Conservation (phyloP, 2,888 invertebrate species). For the Phyllotreta striolata region DNA sequence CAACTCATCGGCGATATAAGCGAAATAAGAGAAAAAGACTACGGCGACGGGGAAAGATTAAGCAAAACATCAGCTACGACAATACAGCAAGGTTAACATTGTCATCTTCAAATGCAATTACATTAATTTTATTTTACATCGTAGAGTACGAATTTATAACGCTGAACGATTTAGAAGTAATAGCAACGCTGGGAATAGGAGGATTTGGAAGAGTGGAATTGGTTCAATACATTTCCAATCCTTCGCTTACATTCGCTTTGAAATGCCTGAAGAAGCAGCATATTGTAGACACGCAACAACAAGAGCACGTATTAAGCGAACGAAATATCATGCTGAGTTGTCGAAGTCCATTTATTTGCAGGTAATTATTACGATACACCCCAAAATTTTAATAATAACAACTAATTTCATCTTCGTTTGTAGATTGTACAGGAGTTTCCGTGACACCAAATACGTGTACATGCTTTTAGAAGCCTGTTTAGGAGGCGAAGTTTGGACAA, state of each 20-base stretch:
- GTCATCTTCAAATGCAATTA: too few species aligned
- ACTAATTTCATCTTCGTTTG: slow-evolving; percentile 38
- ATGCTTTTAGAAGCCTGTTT: slow-evolving; percentile 77
- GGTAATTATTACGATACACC: slow-evolving; percentile 59
- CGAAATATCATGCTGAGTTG: slow-evolving; percentile 74
- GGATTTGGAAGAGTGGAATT: slow-evolving; percentile 77
- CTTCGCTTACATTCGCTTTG: slow-evolving; percentile 68
- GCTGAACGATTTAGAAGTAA: slow-evolving; percentile 68
- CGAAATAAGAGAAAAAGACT: slow-evolving; percentile 77
- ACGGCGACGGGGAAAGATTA: slow-evolving; percentile 71
- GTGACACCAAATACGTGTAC: slow-evolving; percentile 75
- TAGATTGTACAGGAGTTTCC: slow-evolving; percentile 73
- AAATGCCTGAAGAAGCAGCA: slow-evolving; percentile 78
- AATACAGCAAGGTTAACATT: slow-evolving; percentile 45
- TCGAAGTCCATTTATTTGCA: slow-evolving; percentile 76
- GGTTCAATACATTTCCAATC: slow-evolving; percentile 62
- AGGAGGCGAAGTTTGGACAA: slow-evolving; percentile 78
- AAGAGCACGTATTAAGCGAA: slow-evolving; percentile 76
- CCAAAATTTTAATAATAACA: not conserved
- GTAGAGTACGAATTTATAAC: slow-evolving; percentile 60
- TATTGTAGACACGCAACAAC: slow-evolving; percentile 76
- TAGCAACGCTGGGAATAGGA: slow-evolving; percentile 75
- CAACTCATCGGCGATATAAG: slow-evolving; percentile 79
- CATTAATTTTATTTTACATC: slow-evolving; percentile 33
- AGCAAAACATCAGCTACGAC: slow-evolving; percentile 56